Evolutionary conservation across 1,140 invertebrate genomes (phyloP).

Genomic region (Archivesica marissinica): DNA sequence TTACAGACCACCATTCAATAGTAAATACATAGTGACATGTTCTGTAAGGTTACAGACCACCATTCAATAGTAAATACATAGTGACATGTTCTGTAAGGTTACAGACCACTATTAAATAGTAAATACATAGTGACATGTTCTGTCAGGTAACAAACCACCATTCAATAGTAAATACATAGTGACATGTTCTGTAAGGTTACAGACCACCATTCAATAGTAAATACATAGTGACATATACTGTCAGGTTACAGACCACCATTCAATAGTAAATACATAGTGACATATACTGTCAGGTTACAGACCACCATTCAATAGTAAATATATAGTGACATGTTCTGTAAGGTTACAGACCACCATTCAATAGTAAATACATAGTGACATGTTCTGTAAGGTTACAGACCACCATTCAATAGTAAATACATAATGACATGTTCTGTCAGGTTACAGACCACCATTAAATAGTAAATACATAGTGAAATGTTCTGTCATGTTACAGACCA

Average conservation of each 20-base stretch:
- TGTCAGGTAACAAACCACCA: background rate
- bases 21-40: background rate
- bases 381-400: background rate
- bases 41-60: background rate
- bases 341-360: slow-evolving; percentile 4
- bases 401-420: too few species aligned
- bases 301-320: too few species aligned
- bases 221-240: background rate
- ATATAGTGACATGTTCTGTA: background rate
- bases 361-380: too few species aligned
- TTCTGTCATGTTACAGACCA: background rate
- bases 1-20: too few species aligned
- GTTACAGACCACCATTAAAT: too few species aligned
- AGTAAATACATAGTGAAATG: background rate
- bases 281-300: background rate
- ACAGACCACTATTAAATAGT: too few species aligned
- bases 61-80: too few species aligned
- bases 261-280: too few species aligned
- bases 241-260: background rate
- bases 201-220: too few species aligned
- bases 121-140: background rate
- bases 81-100: background rate
- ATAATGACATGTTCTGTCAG: background rate
- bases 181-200: background rate
- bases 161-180: too few species aligned